These are phyloP conservation scores for Pseudocheirus occidentalis DNA, from an alignment of 2,797 vertebrate genomes.

Conservation along the genomic window DNA sequence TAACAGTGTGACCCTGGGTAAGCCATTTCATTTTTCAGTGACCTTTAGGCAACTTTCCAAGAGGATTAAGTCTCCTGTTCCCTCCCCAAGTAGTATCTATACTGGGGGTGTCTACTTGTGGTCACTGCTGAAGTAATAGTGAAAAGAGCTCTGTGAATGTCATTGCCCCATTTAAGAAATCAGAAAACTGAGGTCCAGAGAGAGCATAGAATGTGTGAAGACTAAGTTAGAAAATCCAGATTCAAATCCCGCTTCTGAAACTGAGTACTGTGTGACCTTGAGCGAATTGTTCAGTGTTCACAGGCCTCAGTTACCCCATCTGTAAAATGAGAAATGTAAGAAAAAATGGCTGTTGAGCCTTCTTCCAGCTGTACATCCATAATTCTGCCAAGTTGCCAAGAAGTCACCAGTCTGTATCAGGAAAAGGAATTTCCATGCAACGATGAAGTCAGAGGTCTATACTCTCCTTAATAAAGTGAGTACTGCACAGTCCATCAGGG, in stretches of 20 bases:
- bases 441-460: neutral
- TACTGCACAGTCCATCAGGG: neutral
- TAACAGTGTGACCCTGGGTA: neutral
- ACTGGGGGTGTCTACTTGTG: neutral
- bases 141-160: neutral
- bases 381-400: neutral
- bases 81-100: neutral
- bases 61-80: neutral
- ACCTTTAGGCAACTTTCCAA: neutral
- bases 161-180: neutral
- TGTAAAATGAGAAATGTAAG: neutral
- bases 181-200: neutral
- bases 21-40: neutral
- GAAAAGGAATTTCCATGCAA: neutral
- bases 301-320: neutral
- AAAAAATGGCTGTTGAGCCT: neutral
- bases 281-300: neutral
- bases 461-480: neutral
- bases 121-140: neutral
- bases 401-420: neutral
- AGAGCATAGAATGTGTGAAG: neutral
- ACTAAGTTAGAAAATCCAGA: neutral
- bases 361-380: neutral
- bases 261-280: neutral
- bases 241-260: neutral